Evolutionary conservation across 2,888 invertebrate species (phyloP).

Genomic region (Ormyrus pomaceus): DNA sequence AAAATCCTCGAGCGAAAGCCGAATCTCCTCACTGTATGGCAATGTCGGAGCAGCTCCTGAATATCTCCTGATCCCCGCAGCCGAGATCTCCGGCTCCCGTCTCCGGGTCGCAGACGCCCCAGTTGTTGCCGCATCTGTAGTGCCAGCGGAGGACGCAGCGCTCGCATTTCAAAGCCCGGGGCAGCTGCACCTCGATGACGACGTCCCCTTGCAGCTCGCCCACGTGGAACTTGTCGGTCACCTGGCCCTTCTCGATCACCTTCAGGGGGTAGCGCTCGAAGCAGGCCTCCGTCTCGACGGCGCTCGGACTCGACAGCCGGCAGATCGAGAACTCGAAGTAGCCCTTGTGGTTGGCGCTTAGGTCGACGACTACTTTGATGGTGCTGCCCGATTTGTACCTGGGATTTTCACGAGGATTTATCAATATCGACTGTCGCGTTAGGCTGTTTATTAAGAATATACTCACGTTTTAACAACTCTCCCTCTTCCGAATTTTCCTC

Average conservation of each 20-base stretch:
- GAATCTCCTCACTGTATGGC: slow-evolving; percentile 1
- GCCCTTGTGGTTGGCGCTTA: slow-evolving; percentile 66
- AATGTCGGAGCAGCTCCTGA: slow-evolving; percentile 77
- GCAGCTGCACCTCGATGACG: slow-evolving; percentile 1
- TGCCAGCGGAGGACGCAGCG: slow-evolving; percentile 77
- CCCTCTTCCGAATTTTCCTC: slow-evolving; percentile 77
- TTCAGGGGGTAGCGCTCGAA: slow-evolving; percentile 74
- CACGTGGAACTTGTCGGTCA: slow-evolving; percentile 56
- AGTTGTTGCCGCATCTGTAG: slow-evolving; percentile 77
- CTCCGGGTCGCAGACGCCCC: slow-evolving; percentile 74
- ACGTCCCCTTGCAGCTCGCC: slow-evolving; percentile 63
- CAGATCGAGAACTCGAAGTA: slow-evolving; percentile 77
- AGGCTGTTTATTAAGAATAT: too few species aligned
- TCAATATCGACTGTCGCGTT: too few species aligned
- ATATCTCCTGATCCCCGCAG: slow-evolving; percentile 77
- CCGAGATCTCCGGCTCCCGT: slow-evolving; percentile 69
- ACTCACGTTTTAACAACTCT: slow-evolving; percentile 74
- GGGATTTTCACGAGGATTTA: not conserved
- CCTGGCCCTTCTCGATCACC: slow-evolving; percentile 59
- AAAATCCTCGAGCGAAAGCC: too few species aligned
- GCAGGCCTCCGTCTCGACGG: slow-evolving; percentile 77
- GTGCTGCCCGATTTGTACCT: slow-evolving; percentile 64
- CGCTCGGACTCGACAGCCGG: slow-evolving; percentile 70
- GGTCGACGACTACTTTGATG: slow-evolving; percentile 68
- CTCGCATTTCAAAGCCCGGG: slow-evolving; percentile 14